Base-by-base conservation (phyloP, 2,797 vertebrate species). In the Sebastes paucispinis region DNA sequence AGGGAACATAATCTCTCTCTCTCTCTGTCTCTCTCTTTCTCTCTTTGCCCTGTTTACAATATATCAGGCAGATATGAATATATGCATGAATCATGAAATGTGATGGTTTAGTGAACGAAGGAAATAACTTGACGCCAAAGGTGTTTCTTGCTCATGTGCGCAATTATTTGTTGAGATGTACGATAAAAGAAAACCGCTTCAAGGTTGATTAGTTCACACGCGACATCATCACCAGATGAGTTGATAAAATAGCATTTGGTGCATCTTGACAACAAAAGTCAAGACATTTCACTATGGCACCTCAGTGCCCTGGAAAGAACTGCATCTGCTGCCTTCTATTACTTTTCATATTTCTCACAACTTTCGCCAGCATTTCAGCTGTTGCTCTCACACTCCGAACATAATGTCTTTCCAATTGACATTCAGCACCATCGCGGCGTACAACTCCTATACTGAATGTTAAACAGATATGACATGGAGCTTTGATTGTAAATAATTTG, bases 401-500 rank as follows among this genome's bases (percentile, higher is more conserved):
- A 84, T 67, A 68, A 55, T 43, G 75, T 81, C 80, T 82, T 69
- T 67, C 80, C 88, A 73, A 89, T 93, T 96, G 89, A 92, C 91
- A 95, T 95, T 94, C 93, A 90, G 77, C 74, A 52, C 85, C 87
- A 75, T 13, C 2, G 69, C 86, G 3, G 89, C 77, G 14, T 73
- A 76, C 75, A 81, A 84, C 82, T 84, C 80, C 82, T 77, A 70
- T 82, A 88, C 90, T 90, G 94, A 95, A 96, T 95, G 88, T 93
- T 95, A 95, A 95, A 81, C 90, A 93, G 94, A 89, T 78, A 87
- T 90, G 94, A 94, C 91, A 92, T 68, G 89, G 79, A 58, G 91
- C 83, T 90, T 90, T 95, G 87, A 81, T 95, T 94, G 90, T 95
- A 94, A 95, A 96, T 95, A 95, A 96, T 92, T 92, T 94, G 91